A percentile compares a stretch with the other conserved stretches of the same genome.
These are phyloP conservation scores for Dreissena rostriformis DNA, from an alignment of 1,140 invertebrate species.

Conservation along the genomic window DNA sequence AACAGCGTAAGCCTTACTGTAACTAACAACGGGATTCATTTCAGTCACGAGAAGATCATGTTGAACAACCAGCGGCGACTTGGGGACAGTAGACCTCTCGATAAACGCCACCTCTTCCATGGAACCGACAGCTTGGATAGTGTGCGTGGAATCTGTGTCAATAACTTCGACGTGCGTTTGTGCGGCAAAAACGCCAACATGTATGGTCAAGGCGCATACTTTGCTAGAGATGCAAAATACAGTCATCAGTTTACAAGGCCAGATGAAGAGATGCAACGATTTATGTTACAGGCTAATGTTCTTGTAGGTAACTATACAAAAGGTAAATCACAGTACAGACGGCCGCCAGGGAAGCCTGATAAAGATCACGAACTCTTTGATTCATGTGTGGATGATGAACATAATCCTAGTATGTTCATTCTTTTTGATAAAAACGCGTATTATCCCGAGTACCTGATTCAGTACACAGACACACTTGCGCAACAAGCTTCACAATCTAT, in stretches of 20 bases:
- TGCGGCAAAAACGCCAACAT: slow-evolving; percentile 66
- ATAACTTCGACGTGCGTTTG: slow-evolving; percentile 71
- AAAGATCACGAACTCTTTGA: slow-evolving; percentile 68
- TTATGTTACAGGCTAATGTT: slow-evolving; percentile 73
- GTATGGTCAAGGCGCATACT: slow-evolving; percentile 76
- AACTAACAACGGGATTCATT: not conserved
- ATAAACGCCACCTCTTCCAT: slow-evolving; percentile 66
- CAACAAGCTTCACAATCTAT: no score
- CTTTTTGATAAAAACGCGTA: slow-evolving; percentile 72
- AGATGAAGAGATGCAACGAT: slow-evolving; percentile 26
- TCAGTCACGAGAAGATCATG: slow-evolving; percentile 56
- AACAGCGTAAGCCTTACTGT: no score
- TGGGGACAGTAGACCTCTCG: slow-evolving; percentile 29
- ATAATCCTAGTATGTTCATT: slow-evolving; percentile 71
- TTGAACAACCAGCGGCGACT: slow-evolving; percentile 47
- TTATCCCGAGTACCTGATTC: slow-evolving; percentile 77
- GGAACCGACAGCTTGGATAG: slow-evolving; percentile 67
- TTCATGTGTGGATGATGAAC: slow-evolving; percentile 71
- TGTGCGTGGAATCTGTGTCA: slow-evolving; percentile 61
- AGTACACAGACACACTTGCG: slow-evolving; percentile 60
- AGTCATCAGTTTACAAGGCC: slow-evolving; percentile 65
- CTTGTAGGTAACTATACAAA: slow-evolving; percentile 68
- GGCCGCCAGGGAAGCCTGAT: slow-evolving; percentile 63
- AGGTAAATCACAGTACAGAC: slow-evolving; percentile 61
- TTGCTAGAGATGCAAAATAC: slow-evolving; percentile 69